Evolutionary conservation across 2,888 invertebrate genomes (phyloP), one percentile per base, ranked within the genome.

Genomic region (Drosophila yooni): DNA sequence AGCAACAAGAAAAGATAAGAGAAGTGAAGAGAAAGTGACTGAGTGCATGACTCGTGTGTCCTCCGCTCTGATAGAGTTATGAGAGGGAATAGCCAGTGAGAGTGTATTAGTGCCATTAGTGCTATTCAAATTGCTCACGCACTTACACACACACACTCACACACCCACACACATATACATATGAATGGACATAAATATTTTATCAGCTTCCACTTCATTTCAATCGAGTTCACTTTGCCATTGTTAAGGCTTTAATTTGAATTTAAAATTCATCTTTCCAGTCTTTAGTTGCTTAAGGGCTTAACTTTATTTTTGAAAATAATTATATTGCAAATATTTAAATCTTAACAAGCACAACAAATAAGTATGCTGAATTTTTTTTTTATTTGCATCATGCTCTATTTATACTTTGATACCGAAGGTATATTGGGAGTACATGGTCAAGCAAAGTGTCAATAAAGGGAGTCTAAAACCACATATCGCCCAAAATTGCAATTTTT

Each of bases 1-100:
- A 48, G 6, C 52, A 60, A 58, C 58, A 70, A 60, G 46, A 48
- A 25, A 54, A 11, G 25, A 31, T 31, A 34, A 53, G 52, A 53
- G 33, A 46, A 33, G 38, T 33, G 29, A 69, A 34, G 56, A 38
- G 33, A n/a, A 46, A 52, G 31, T 40, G 21, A 40, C 7, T 46
- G 21, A 18, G 51, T 38, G 38, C 40, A 48, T 58, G 63, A 43
- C 34, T 53, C 21, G 43, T 56, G 38, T 53, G 59, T 70, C 36
- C 51, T 67, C 40, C 59, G 65, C 75, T 71, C 56, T 74, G 68
- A 74, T 79, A 74, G 58, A 68, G 68, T 79, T 68, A 65, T 63
- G 50, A 25, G 62, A 65, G 46, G 21, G 59, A 54, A 77, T 73
- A 63, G 43, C 31, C 50, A 57, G 18, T 64, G 60, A 61, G 68